Evolutionary conservation across 2,797 vertebrate species (phyloP), one percentile per base, ranked within the genome.

Genomic region (Sebastes minor): DNA sequence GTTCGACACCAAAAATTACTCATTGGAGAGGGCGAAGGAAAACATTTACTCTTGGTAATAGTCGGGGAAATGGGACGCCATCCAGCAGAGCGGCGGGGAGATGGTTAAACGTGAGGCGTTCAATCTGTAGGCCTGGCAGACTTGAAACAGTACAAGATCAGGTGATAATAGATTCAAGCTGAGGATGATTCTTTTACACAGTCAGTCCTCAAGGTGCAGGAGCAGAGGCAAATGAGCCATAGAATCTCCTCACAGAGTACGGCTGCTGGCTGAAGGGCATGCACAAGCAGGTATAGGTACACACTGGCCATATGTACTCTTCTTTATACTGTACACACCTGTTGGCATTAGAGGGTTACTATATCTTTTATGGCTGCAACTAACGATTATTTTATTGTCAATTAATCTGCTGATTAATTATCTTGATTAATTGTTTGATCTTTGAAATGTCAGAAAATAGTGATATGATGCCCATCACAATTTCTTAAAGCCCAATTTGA

Each of bases 1-100:
- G 97, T 97, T 97, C 94, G 85, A 96, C 94, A 95, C 93, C 92
- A 95, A 92, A 96, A 97, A 97, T 96, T 91, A 96, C 95, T 96
- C 94, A 92, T 81, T 94, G 95, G 95, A 96, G 95, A 94, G 94
- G 95, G 93, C 88, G 93, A 95, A 90, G 91, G 92, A 93, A 94
- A 96, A 95, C 92, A 94, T 95, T 94, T 94, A 90, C 92, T 95
- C 95, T 96, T 69, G 88, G 81, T 89, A 88, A 89, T 75, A 78
- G 85, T 90, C 57, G 53, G 86, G 66, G 75, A 87, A 76, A 64
- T 33, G 69, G 81, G 71, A 84, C 85, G 84, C 71, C 75, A 74
- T 94, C 94, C 95, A 95, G 95, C 85, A 84, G 93, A 46, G 86
- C 55, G 66, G 87, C 74, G 5, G 13, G 53, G 90, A 95, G 94